Base-by-base conservation (phyloP, 1,140 invertebrate genomes). In the Drosophila ficusphila region DNA sequence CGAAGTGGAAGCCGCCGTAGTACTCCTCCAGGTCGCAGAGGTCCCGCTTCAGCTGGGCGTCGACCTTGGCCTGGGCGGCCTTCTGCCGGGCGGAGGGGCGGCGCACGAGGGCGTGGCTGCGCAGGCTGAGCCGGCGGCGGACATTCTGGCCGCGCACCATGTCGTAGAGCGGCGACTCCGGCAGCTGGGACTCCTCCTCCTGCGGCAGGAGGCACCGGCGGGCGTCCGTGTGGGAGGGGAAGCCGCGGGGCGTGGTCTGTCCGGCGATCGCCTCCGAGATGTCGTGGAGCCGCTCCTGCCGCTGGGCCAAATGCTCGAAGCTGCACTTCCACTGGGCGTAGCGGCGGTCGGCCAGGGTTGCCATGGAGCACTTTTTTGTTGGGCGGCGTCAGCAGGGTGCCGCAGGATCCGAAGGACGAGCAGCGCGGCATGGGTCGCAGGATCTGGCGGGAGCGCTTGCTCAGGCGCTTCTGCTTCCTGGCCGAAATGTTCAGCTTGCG, bases 261-360 rank as follows among this genome's bases (percentile, higher is more conserved):
- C 82, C 83, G 2, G 85, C 41, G 0, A 89, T 18, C 0, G 76
- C 58, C 27, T 79, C 83, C 18, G 61, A 85, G 27, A 76, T 85
- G 52, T 83, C 62, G 9, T 89, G 83, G 2, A 49, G 39, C 0
- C 56, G 61, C n/a, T 16, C 42, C 19, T 42, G 47, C 33, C 49
- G 39, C 11, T 25, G 8, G 0, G 41, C 19, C 11, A 53, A 12
- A 5, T 78, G 64, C 65, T 88, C 82, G 7, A 88, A 89, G 53
- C 65, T 88, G 73, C 77, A 88, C 29, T 86, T 86, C 82, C 82
- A 88, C n/a, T 88, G 68, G 8, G 82, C 82, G 14, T 88, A 88
- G 1, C 71, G 53, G 5, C 31, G 70, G 31, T 81, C 77, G 11
- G 39, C 16, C 1, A 14, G 4, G 1, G 2, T 9, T 4, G 29